Evolutionary conservation across 2,888 invertebrate genomes (phyloP).

Genomic region (Horisme vitalbata): DNA sequence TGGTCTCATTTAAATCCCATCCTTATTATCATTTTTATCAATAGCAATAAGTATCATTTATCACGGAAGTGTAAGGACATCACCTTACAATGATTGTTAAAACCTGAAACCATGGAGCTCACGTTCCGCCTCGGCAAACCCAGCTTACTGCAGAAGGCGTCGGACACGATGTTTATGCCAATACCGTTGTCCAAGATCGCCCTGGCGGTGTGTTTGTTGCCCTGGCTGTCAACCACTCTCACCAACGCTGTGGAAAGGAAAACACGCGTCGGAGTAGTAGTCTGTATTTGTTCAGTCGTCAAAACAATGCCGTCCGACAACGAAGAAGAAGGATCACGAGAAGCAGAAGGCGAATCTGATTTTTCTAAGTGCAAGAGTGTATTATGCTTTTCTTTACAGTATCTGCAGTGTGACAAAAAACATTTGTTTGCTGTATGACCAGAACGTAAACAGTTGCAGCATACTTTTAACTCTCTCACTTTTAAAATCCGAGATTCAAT

Average conservation of each 20-base stretch:
- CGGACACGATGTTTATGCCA: slow-evolving; percentile 15
- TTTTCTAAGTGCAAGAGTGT: slow-evolving; percentile 25
- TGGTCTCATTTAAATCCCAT: too few relatives aligned
- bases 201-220: slow-evolving; percentile 14
- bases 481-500: slow-evolving; percentile 8
- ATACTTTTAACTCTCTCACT: slow-evolving; percentile 9
- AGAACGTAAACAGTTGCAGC: slow-evolving; percentile 9
- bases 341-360: not conserved
- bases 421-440: slow-evolving; percentile 17
- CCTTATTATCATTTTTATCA: too few relatives aligned
- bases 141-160: slow-evolving; percentile 3
- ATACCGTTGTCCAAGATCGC: slow-evolving; percentile 27
- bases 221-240: slow-evolving; percentile 6
- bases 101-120: slow-evolving; percentile 13
- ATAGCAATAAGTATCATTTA: too few relatives aligned
- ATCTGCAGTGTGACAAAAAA: slow-evolving; percentile 26
- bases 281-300: not conserved
- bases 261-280: slow-evolving; percentile 9
- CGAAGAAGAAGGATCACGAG: not conserved
- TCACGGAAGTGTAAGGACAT: too few relatives aligned
- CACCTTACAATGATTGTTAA: too few relatives aligned
- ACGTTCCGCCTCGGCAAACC: not conserved
- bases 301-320: not conserved
- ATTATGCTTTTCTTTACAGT: slow-evolving; percentile 30
- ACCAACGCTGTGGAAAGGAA: slow-evolving; percentile 34